Percentiles rank a stretch among this genome's conserved stretches.
These are phyloP conservation scores for Scomber scombrus DNA, from an alignment of 2,113 vertebrate genomes.

Conservation along the genomic window DNA sequence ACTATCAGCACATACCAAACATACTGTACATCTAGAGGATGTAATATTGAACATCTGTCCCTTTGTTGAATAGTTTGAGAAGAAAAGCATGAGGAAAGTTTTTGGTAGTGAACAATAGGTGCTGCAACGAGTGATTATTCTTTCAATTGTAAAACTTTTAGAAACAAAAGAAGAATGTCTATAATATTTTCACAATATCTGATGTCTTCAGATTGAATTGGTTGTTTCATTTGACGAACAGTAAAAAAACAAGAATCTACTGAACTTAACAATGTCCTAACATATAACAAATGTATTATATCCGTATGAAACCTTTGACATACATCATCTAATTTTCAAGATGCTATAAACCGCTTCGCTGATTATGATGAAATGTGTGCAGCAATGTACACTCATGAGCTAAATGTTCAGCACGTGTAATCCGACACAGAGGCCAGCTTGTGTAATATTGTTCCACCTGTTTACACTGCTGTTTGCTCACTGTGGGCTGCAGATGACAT, in stretches of 20 bases:
- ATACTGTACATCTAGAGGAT: background rate
- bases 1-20: conserved; percentile 2
- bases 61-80: background rate
- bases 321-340: too few species aligned
- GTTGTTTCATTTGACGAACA: too few species aligned
- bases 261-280: too few species aligned
- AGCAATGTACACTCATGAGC: too few species aligned
- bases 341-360: background rate
- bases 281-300: too few species aligned
- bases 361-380: background rate
- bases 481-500: conserved; percentile 43
- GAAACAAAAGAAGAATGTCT: too few species aligned
- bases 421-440: conserved; percentile 30
- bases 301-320: too few species aligned
- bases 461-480: conserved; percentile 43
- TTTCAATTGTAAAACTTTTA: too few species aligned
- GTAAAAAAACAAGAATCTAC: too few species aligned
- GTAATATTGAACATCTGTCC: background rate
- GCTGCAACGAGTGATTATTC: background rate
- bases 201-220: too few species aligned
- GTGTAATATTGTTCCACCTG: conserved; percentile 64
- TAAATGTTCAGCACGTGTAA: background rate
- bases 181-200: too few species aligned
- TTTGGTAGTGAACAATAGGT: background rate
- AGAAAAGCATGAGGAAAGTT: background rate